These are phyloP conservation scores for Sisor rabdophorus DNA, from an alignment of 2,113 vertebrate genomes.

Conservation along the genomic window DNA sequence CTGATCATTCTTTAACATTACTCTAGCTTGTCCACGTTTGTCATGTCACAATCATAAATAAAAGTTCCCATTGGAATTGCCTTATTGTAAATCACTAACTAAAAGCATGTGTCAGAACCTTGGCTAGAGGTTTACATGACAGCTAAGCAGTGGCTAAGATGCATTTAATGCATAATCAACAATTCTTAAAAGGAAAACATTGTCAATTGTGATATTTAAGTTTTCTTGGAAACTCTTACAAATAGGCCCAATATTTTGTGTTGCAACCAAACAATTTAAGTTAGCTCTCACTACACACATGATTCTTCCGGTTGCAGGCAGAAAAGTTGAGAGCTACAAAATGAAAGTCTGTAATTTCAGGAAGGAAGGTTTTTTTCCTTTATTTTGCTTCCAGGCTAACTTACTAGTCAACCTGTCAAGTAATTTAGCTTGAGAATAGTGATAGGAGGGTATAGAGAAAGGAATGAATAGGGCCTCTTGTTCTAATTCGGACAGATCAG, in stretches of 20 bases:
- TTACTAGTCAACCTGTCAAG: constrained; percentile 46
- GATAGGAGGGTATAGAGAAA: constrained; percentile 32
- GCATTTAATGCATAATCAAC: background rate
- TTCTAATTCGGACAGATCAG: constrained; percentile 49
- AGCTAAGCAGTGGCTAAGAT: background rate
- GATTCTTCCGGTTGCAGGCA: constrained; percentile 21
- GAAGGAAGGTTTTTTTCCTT: constrained; percentile 24
- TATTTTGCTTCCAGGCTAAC: constrained; percentile 40
- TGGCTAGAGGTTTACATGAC: constrained; percentile 7
- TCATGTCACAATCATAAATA: constrained; percentile 17
- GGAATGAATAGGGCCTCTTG: constrained; percentile 52
- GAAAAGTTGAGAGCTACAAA: constrained; percentile 33
- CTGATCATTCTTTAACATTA: constrained; percentile 31
- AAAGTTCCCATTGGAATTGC: constrained; percentile 20
- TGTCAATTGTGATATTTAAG: background rate
- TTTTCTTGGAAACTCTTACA: background rate
- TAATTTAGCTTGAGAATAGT: constrained; percentile 50
- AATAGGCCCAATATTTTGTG: background rate
- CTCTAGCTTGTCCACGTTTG: constrained; percentile 13
- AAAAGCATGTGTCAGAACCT: constrained; percentile 19
- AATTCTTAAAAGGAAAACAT: background rate
- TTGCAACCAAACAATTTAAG: background rate
- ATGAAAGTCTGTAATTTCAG: constrained; percentile 47
- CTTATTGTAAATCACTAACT: constrained; percentile 24
- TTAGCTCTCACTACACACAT: background rate